Conservation (phyloP, 2,113 vertebrate species). For the Rafetus swinhoei region DNA sequence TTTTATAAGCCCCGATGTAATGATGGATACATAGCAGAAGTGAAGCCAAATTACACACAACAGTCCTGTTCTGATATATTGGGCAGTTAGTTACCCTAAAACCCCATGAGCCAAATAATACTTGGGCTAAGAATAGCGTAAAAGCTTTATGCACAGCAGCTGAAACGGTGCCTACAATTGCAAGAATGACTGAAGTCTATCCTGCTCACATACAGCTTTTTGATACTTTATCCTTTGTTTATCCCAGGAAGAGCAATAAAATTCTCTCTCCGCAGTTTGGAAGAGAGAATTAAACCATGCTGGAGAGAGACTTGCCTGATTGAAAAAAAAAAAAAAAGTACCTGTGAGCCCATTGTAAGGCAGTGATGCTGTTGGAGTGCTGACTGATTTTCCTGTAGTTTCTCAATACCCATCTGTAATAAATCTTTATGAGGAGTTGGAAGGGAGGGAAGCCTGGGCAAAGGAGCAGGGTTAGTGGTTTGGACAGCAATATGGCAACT, state of each 20-base stretch:
- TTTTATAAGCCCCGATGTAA: neutral
- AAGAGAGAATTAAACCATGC: neutral
- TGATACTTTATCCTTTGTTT: conserved; percentile 31
- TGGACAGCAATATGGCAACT: conserved; percentile 33
- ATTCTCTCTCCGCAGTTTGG: conserved; percentile 12
- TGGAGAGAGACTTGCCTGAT: conserved; percentile 2
- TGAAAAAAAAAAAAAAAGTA: neutral
- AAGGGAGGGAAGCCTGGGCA: neutral
- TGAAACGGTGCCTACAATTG: conserved; percentile 15
- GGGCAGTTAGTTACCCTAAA: neutral
- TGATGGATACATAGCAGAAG: conserved; percentile 5
- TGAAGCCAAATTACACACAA: conserved; percentile 39
- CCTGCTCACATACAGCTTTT: neutral
- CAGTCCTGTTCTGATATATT: neutral
- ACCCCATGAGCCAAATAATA: neutral
- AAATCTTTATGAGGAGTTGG: conserved; percentile 36
- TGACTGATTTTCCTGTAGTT: conserved; percentile 32
- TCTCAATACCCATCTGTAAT: conserved; percentile 37
- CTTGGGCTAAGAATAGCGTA: conserved; percentile 10
- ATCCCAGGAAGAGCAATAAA: neutral
- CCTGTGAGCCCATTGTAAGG: neutral
- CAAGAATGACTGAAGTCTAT: conserved; percentile 44
- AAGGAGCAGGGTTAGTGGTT: conserved; percentile 23
- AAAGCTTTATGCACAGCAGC: neutral
- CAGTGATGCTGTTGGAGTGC: neutral